Percentiles rank a stretch among this genome's conserved stretches.
Conservation (phyloP, 2,888 invertebrate genomes). For the Autographa pulchrina region DNA sequence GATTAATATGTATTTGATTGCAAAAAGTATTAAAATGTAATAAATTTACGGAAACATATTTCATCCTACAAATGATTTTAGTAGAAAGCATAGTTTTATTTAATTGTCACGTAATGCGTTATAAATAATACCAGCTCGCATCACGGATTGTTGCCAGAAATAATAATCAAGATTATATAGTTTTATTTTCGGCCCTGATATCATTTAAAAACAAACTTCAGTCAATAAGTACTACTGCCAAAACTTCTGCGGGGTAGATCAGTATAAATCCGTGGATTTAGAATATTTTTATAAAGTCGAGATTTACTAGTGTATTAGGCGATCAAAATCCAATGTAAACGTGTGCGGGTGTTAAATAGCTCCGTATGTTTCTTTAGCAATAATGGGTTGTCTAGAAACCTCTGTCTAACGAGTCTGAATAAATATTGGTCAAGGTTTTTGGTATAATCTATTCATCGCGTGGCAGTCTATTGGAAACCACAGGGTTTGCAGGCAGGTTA, state of each 20-base stretch:
- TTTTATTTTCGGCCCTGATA: slow-evolving; percentile 14
- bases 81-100: no score
- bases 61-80: not conserved
- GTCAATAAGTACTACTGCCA: slow-evolving; percentile 7
- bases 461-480: not conserved
- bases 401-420: slow-evolving; percentile 58
- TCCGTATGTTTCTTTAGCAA: slow-evolving; percentile 42
- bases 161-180: not conserved
- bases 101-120: not conserved
- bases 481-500: not conserved
- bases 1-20: not conserved
- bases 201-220: slow-evolving; percentile 19
- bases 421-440: slow-evolving; percentile 67
- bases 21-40: not conserved
- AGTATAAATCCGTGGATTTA: slow-evolving; percentile 30
- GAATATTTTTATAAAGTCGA: slow-evolving; percentile 28
- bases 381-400: slow-evolving; percentile 62
- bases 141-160: slow-evolving; percentile 1
- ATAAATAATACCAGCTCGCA: not conserved
- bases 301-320: slow-evolving; percentile 27
- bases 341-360: slow-evolving; percentile 19
- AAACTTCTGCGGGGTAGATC: slow-evolving; percentile 17
- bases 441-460: slow-evolving; percentile 15
- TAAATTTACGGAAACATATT: not conserved
- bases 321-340: slow-evolving; percentile 28